phyloP scores from a whole-genome alignment of 92 coral and sea anemone species.

The Parazoanthus darwini region DNA sequence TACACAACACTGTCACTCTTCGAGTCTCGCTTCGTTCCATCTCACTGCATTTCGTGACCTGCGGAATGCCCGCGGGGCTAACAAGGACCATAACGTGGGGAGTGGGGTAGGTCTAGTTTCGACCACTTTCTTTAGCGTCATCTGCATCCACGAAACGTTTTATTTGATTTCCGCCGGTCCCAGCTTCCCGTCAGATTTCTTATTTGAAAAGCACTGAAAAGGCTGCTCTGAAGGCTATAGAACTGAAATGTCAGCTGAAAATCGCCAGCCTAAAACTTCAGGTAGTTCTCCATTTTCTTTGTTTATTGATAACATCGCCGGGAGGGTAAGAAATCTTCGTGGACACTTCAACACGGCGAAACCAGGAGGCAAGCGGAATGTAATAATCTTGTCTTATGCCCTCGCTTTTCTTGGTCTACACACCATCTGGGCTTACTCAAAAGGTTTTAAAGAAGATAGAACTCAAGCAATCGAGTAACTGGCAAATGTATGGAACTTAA shows the following conservation, averaged over 20 bases:
- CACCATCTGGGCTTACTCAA: conserved; percentile 78
- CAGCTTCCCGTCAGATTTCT: not conserved
- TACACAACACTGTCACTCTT: conserved; percentile 10
- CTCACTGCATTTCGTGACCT: conserved; percentile 40
- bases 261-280: not conserved
- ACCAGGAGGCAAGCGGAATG: conserved; percentile 70
- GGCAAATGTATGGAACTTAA: not conserved
- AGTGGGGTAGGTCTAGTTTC: not conserved
- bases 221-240: not conserved
- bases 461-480: conserved; percentile 11
- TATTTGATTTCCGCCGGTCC: not conserved
- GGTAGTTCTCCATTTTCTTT: conserved; percentile 42
- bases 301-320: conserved; percentile 38
- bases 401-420: conserved; percentile 77
- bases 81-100: not conserved
- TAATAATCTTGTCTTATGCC: conserved; percentile 61
- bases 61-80: conserved; percentile 16
- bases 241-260: conserved; percentile 9
- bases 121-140: not conserved
- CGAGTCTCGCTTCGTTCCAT: conserved; percentile 35
- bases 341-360: conserved; percentile 69
- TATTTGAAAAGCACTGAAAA: not conserved
- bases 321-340: conserved; percentile 29
- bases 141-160: not conserved
- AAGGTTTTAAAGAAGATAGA: conserved; percentile 43